These are phyloP conservation scores for Phenganax subtilis DNA, from an alignment of 92 coral and sea anemone genomes.

Conservation along the genomic window DNA sequence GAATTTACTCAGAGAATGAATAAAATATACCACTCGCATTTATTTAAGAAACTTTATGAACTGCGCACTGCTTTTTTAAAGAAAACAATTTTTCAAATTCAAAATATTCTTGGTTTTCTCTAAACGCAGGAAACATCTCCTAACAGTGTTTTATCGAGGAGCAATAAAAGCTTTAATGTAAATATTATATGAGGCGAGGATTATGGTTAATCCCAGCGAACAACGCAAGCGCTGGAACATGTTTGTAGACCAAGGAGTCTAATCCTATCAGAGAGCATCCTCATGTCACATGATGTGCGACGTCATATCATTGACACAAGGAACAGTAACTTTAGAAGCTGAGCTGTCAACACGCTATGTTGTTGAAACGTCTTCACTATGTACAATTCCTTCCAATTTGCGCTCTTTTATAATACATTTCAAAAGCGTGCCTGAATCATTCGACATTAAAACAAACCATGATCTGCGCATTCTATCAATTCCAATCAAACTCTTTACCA, in stretches of 20 bases:
- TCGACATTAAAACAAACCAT: too few species aligned
- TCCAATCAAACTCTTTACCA: neutral
- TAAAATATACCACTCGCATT: neutral
- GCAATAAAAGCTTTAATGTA: conserved; percentile 30
- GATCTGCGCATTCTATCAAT: neutral
- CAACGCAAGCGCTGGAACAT: neutral
- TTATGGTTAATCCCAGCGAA: conserved; percentile 1
- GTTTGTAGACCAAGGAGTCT: conserved; percentile 5
- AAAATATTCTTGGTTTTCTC: too few species aligned
- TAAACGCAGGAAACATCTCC: too few species aligned
- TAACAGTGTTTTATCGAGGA: neutral
- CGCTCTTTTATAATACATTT: too few species aligned
- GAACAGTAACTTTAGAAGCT: neutral
- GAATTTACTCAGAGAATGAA: neutral
- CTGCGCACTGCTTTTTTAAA: too few species aligned
- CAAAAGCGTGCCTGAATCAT: too few species aligned
- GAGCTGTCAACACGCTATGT: neutral
- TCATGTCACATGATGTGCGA: neutral
- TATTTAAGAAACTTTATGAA: too few species aligned
- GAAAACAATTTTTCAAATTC: too few species aligned
- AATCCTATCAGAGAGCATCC: conserved; percentile 20
- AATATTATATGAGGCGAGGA: conserved; percentile 22
- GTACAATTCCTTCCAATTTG: too few species aligned
- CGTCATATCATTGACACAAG: neutral
- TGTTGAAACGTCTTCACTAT: too few species aligned